Evolutionary conservation across 2,888 invertebrate genomes (phyloP), one percentile per base, ranked within the genome.

Genomic region (Drosophila monieri): DNA sequence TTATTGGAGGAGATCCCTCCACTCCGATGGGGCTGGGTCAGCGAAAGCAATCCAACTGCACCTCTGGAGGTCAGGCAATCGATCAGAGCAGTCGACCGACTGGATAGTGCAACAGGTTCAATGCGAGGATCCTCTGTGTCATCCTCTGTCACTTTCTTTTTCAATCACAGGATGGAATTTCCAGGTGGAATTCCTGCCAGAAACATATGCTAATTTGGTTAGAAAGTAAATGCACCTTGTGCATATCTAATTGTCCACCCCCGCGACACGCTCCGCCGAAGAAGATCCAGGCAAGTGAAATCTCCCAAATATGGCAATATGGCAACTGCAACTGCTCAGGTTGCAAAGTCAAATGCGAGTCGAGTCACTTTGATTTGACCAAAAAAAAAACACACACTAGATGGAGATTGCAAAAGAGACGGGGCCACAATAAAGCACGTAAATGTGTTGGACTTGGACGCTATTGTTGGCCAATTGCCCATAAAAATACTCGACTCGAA

Each of bases 391-490:
- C 18, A 37, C 25, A 37, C 6, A 35, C 21, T 23, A n/a, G 21
- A 18, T 39, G 21, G n/a, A 32, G n/a, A n/a, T 37, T 14, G 51
- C n/a, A 35, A 35, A 35, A 35, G 51, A 21, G 48, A 55, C 14
- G 15, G 32, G 43, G 35, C 59, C 47, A 18, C 46, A 72, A 77
- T 77, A 77, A 79, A 76, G 76, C 80, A 71, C 72, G 85, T 85
- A 83, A 83, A 83, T 81, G 87, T 84, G 78, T 80, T 74, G 59
- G 64, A 73, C 57, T 61, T 69, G 85, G 73, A 74, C 78, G 76
- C 69, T 72, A 71, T 87, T 87, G 66, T 81, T 87, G 85, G 81
- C 71, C 88, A 75, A 78, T 75, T 83, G 81, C 85, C 81, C 85
- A 83, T 83, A 70, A 47, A 69, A 71, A 62, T 37, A 62, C 62